phyloP scores from a whole-genome alignment of 2,888 invertebrate genomes.

The Spialia ferax region DNA sequence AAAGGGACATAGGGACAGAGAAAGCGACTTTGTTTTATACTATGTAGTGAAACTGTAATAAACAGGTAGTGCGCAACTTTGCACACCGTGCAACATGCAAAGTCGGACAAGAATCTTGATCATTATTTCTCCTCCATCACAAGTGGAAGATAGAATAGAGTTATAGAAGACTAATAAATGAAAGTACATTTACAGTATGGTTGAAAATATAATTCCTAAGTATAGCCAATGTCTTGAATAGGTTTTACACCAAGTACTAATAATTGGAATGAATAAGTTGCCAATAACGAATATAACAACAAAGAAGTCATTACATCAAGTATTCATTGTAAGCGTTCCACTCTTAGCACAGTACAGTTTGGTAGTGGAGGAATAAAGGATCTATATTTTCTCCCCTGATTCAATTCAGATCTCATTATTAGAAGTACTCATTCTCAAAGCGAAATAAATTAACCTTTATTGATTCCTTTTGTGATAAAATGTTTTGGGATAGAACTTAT shows the following conservation, averaged over 20 bases:
- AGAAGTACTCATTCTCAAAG: not conserved
- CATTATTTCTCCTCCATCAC: no score
- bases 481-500: not conserved
- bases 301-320: slow-evolving; percentile 2
- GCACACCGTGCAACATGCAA: no score
- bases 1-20: no score
- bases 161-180: no score
- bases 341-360: not conserved
- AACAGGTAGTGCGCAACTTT: no score
- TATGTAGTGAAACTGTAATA: no score
- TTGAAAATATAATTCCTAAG: no score
- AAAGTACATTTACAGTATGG: no score
- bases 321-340: not conserved
- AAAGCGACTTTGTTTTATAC: no score
- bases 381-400: not conserved
- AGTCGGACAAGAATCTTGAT: no score
- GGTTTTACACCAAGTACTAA: not conserved
- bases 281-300: not conserved
- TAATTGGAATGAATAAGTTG: not conserved
- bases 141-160: no score
- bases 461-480: not conserved
- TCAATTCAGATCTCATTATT: not conserved
- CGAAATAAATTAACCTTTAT: not conserved
- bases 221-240: not conserved
- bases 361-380: not conserved